A percentile compares a stretch with the other conserved stretches of the same genome.
Evolutionary conservation across 2,888 invertebrate species (phyloP).

Genomic region (Lasioglossum figueresi): DNA sequence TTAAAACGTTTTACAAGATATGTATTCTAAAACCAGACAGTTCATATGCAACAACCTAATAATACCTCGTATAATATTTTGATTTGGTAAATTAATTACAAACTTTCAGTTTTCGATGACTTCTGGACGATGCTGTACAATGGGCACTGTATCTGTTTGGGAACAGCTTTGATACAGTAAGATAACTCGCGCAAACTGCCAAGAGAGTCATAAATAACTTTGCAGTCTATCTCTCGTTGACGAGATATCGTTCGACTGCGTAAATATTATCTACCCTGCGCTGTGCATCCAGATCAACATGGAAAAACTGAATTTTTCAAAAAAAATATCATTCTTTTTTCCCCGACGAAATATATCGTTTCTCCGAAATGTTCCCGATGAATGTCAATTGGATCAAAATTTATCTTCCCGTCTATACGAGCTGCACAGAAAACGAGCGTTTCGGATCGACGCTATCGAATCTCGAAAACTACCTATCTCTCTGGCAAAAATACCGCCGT

Average conservation of each 20-base stretch:
- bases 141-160: too few relatives aligned
- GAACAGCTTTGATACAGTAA: too few relatives aligned
- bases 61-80: too few relatives aligned
- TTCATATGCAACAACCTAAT: too few relatives aligned
- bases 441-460: neutral
- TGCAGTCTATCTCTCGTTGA: neutral
- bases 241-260: neutral
- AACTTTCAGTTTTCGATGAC: too few relatives aligned
- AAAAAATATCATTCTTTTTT: neutral
- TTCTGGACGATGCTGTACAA: too few relatives aligned
- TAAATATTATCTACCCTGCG: neutral
- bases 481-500: neutral
- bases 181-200: neutral
- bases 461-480: neutral
- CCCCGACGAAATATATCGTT: neutral
- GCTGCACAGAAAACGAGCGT: neutral
- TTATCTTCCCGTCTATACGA: neutral
- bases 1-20: too few relatives aligned
- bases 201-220: neutral
- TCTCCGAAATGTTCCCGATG: neutral
- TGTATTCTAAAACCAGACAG: too few relatives aligned
- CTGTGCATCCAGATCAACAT: neutral
- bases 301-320: neutral
- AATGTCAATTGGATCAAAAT: neutral
- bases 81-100: too few relatives aligned